Evolutionary conservation across 2,113 vertebrate species (phyloP), one percentile per base, ranked within the genome.

Genomic region (Mormyrus iriodes): DNA sequence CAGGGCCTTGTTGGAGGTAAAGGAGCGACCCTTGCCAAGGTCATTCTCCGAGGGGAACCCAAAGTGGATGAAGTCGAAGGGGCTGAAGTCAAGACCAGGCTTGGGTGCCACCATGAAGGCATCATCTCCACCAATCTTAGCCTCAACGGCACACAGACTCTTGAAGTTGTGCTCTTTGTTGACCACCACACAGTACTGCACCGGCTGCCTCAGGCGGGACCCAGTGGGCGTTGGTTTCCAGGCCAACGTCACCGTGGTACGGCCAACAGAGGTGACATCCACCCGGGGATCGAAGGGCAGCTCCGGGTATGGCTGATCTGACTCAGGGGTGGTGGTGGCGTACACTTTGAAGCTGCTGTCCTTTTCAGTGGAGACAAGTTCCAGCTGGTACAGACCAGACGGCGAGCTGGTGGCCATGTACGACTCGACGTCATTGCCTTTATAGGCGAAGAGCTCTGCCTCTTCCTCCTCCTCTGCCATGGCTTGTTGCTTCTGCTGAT

Each of bases 121-220:
- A 0, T 98, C 98, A 0, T 99, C 98, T 0, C 91, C 91, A 87
- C 92, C 95, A 90, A 98, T 94, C 92, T 97, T 98, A 13, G 98
- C 97, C 91, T 99, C 98, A 0, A 97, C 98, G 0, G 97, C 98
- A 1, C 98, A 99, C 89, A 99, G 96, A 88, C 98, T 99, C 94
- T 99, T 99, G 93, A 99, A 99, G 91, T 99, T 99, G 95, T 99
- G 98, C 87, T 99, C 98, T 76, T 97, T 98, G 94, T 97, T 99
- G 94, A 99, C 95, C 61, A 99, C 98, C 21, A 99, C 97, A 5
- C 98, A 99, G 89, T 99, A 99, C 90, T 97, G 97, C 27, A 98
- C 95, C 0, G 98, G 97, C 90, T 98, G 98, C 65, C 95, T 96
- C 94, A 99, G 95, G 48, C 97, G 87, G 0, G 95, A 96, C 53